Conservation (phyloP, 2,113 vertebrate species). For the Aptenodytes patagonicus region DNA sequence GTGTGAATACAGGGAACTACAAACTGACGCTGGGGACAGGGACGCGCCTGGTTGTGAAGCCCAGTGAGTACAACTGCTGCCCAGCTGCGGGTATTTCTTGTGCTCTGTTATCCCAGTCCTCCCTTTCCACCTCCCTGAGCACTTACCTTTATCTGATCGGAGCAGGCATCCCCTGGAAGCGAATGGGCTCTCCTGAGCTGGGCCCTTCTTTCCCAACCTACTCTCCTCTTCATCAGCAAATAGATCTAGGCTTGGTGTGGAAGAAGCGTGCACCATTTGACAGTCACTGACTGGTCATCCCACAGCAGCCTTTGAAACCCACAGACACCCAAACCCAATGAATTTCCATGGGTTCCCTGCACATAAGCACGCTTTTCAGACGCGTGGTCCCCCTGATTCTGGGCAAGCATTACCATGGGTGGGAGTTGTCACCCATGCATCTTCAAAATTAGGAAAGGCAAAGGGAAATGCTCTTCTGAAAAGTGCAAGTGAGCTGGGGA, state of each 20-base stretch:
- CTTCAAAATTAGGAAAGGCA: no score
- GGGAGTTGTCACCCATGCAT: accelerated
- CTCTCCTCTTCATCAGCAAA: no score
- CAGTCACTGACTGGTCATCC: accelerated
- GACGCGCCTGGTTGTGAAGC: not conserved
- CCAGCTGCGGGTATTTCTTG: no score
- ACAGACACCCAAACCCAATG: not conserved
- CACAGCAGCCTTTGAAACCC: not conserved
- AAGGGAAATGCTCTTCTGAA: accelerated
- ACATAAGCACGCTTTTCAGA: no score
- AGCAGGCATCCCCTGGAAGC: not conserved
- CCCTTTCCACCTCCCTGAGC: no score
- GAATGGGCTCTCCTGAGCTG: no score
- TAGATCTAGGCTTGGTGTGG: no score
- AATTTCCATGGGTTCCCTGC: not conserved
- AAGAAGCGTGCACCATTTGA: not conserved
- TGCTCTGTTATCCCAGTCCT: no score
- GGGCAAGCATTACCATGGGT: not conserved
- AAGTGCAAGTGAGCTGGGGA: not conserved
- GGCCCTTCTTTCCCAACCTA: no score
- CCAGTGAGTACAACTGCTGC: not conserved
- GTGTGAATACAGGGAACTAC: not conserved
- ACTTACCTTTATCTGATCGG: not conserved
- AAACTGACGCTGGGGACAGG: not conserved
- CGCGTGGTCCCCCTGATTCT: not conserved